These are phyloP conservation scores for Seriola dumerili DNA, from an alignment of 2,113 vertebrate genomes.

Conservation along the genomic window DNA sequence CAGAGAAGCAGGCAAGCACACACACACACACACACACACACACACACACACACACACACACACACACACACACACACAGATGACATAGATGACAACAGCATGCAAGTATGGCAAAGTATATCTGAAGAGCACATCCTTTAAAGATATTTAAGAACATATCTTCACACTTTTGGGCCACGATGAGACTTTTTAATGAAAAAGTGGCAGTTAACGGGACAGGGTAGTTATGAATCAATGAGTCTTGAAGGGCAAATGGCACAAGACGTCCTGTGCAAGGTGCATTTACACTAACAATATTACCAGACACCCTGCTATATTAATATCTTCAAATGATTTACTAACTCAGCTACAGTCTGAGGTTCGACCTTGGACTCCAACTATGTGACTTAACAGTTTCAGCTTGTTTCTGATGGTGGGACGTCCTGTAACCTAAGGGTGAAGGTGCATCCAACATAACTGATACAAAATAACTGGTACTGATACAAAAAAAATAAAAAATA, in stretches of 20 bases:
- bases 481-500: no score
- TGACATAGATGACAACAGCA: background rate
- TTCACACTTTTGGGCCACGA: background rate
- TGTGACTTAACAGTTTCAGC: background rate
- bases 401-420: no score
- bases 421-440: no score
- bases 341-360: background rate
- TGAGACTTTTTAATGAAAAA: conserved; percentile 17
- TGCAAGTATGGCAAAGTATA: background rate
- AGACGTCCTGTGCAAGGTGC: conserved; percentile 2
- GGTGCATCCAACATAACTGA: no score
- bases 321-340: conserved; percentile 22
- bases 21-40: background rate
- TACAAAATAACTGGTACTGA: no score
- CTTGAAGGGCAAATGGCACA: conserved; percentile 28
- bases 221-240: conserved; percentile 44
- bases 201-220: background rate
- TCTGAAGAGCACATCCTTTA: background rate
- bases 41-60: background rate
- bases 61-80: background rate
- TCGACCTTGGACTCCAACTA: background rate
- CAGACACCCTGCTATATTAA: conserved; percentile 10
- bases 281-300: conserved; percentile 29
- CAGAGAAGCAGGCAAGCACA: no score
- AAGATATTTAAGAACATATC: background rate